Evolutionary conservation across 2,888 invertebrate species (phyloP).

Genomic region (Hoplodrina blanda): DNA sequence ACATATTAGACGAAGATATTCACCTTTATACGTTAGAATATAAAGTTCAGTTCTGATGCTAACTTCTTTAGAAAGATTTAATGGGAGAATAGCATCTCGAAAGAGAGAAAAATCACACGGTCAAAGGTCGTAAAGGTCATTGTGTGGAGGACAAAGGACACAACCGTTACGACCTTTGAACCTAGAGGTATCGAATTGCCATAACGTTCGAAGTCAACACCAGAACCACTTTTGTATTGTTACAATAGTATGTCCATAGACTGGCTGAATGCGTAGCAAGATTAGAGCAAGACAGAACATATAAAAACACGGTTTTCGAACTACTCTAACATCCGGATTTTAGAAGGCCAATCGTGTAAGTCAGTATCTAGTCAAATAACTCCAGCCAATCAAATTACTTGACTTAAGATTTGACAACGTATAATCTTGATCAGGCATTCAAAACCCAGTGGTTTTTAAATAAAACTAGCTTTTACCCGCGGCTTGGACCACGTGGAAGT

Average conservation of each 20-base stretch:
- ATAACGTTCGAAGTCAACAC: slow-evolving; percentile 14
- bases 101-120: background rate
- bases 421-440: too few species aligned
- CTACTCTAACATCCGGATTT: background rate
- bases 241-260: slow-evolving; percentile 11
- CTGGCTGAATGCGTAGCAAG: background rate
- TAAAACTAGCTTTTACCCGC: too few species aligned
- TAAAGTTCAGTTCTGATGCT: slow-evolving; percentile 8
- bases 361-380: slow-evolving; percentile 18
- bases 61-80: slow-evolving; percentile 9
- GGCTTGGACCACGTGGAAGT: too few species aligned
- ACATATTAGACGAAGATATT: slow-evolving; percentile 31
- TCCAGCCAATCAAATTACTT: slow-evolving; percentile 34
- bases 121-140: too few species aligned
- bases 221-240: slow-evolving; percentile 8
- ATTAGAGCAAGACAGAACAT: background rate
- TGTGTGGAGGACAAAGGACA: too few species aligned
- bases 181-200: background rate
- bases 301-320: background rate
- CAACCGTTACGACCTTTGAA: too few species aligned
- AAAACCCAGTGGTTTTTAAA: too few species aligned
- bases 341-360: background rate
- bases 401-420: slow-evolving; percentile 5
- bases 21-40: slow-evolving; percentile 20
- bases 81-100: background rate